Evolutionary conservation across 2,888 invertebrate genomes (phyloP), one percentile per base, ranked within the genome.

Genomic region (Thymelicus acteon): DNA sequence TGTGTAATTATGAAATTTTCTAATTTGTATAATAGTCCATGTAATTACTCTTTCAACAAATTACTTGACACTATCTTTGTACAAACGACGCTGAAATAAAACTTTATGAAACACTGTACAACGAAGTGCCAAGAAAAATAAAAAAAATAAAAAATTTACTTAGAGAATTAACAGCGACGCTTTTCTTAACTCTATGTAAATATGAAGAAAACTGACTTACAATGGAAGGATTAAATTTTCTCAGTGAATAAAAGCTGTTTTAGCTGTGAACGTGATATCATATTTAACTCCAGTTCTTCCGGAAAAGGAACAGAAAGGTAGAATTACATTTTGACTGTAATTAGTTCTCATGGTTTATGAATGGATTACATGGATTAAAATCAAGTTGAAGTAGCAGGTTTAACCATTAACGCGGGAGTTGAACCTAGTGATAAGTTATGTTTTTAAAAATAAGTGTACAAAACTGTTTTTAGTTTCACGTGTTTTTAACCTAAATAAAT

Each of bases 181-280:
- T 71, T 67, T 73, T 72, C 31, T 60, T 70, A 72, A 24, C 69
- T 81, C 62, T 70, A 75, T 13, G 82, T 80, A 70, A 24, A 61
- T 70, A 72, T 72, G 72, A 72, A 76, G 79, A 76, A 74, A 77
- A 77, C 78, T 73, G 72, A 75, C 78, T 80, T 79, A 75, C 75
- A 71, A 71, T 72, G 72, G 75, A 73, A 67, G 82, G 82, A 87
- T 87, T 85, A 85, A 86, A 86, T 84, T 83, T 83, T 81, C 85
- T 83, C 81, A 77, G 77, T 77, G 81, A 74, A 78, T 83, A 85
- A 85, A 82, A 83, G 78, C 80, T 81, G 78, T 58, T 69, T 63
- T 58, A 70, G 63, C 57, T 63, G 48, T 13, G 49, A 70, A 64
- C 58, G 70, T 64, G 70, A 65, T 70, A 60, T 65, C 60, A 52